Conservation (phyloP, 2,113 vertebrate species). For the Gopherus flavomarginatus region DNA sequence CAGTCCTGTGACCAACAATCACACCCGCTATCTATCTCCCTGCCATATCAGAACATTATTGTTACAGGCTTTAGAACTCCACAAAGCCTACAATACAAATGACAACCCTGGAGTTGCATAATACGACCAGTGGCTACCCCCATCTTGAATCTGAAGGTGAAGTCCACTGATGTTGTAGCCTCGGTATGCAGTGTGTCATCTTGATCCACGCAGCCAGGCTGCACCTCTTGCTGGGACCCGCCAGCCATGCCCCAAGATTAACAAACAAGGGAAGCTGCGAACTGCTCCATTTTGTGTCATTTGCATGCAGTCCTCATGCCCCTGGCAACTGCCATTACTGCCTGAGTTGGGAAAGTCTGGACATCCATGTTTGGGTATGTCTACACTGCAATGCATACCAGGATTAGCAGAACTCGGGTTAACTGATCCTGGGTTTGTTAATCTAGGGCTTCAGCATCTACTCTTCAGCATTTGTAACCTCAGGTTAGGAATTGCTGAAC, state of each 20-base stretch:
- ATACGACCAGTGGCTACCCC: neutral
- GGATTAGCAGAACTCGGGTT: no score
- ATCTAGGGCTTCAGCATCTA: no score
- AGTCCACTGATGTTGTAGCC: neutral
- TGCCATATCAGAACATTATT: neutral
- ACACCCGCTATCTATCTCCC: neutral
- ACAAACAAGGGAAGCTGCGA: neutral
- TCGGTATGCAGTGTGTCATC: neutral
- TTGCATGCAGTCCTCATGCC: neutral
- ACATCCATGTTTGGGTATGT: neutral
- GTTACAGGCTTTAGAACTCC: neutral
- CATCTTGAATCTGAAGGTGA: neutral
- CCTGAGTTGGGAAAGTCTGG: neutral
- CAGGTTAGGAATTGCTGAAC: no score
- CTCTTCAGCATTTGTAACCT: no score
- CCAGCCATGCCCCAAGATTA: neutral
- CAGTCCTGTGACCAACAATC: neutral
- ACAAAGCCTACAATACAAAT: neutral
- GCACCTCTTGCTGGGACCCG: neutral
- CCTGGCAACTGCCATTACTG: neutral
- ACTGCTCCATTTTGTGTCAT: slow-evolving; percentile 1
- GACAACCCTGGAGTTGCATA: neutral
- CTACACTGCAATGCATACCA: no score
- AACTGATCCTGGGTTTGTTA: no score
- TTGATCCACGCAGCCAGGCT: accelerated